These are phyloP conservation scores for Drosophila falleni DNA, from an alignment of 2,888 invertebrate genomes.

Conservation along the genomic window DNA sequence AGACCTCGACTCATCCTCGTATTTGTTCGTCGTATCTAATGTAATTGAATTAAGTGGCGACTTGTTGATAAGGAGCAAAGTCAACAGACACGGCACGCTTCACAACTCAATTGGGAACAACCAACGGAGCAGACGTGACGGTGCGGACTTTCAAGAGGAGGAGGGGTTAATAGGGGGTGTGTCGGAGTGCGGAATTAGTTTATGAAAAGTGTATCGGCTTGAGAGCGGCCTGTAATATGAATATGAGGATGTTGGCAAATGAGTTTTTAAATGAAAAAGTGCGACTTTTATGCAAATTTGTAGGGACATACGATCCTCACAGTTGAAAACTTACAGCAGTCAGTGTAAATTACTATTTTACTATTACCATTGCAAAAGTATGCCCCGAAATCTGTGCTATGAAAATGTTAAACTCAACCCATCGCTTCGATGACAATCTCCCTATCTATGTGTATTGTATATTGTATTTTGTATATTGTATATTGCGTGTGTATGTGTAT, in stretches of 20 bases:
- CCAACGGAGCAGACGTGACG: conserved; percentile 19
- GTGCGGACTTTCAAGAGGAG: not conserved
- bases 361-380: conserved; percentile 4
- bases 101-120: conserved; percentile 64
- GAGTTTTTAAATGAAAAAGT: conserved; percentile 20
- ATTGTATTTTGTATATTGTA: too few species aligned
- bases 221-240: conserved; percentile 32
- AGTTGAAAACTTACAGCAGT: conserved; percentile 4
- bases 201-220: conserved; percentile 48
- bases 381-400: conserved; percentile 8
- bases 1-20: conserved; percentile 31
- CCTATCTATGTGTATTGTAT: conserved; percentile 19
- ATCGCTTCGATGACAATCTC: conserved; percentile 9
- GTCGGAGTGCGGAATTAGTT: conserved; percentile 30
- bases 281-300: not conserved
- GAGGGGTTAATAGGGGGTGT: not conserved
- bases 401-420: conserved; percentile 17
- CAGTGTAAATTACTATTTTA: conserved; percentile 3
- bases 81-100: conserved; percentile 70
- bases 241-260: conserved; percentile 34
- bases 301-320: not conserved
- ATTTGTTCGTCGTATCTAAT: conserved; percentile 69
- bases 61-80: conserved; percentile 79
- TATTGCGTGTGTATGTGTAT: not conserved
- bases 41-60: conserved; percentile 82